These are phyloP conservation scores for Mesorhabditis sp. DNA, from an alignment of 2,888 invertebrate species.

Conservation along the genomic window DNA sequence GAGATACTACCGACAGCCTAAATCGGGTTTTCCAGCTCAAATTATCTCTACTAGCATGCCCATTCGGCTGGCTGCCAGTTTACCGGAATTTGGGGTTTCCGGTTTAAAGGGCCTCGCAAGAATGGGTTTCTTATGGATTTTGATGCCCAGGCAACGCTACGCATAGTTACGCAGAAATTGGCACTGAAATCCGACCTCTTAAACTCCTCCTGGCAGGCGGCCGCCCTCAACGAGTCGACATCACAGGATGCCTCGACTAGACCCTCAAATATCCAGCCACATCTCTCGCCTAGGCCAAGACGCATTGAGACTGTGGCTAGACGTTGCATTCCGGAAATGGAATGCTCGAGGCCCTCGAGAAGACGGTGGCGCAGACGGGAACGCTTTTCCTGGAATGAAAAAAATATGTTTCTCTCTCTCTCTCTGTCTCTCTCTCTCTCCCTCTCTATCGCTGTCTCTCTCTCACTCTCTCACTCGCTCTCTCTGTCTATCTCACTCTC, in stretches of 20 bases:
- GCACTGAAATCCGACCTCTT: slow-evolving; percentile 19
- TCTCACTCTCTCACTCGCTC: too few species aligned
- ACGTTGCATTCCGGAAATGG: slow-evolving; percentile 33
- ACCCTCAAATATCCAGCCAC: slow-evolving; percentile 81
- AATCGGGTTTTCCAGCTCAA: too few species aligned
- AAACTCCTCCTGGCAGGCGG: slow-evolving; percentile 38
- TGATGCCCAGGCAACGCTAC: too few species aligned
- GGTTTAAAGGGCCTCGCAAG: too few species aligned
- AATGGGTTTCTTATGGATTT: too few species aligned
- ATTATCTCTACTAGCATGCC: too few species aligned
- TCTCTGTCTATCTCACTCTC: too few species aligned
- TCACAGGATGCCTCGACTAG: slow-evolving; percentile 85
- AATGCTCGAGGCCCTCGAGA: slow-evolving; percentile 29
- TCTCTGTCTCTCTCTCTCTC: too few species aligned
- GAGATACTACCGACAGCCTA: background rate
- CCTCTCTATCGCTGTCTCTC: too few species aligned
- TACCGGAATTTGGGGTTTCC: too few species aligned
- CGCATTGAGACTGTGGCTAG: slow-evolving; percentile 34
- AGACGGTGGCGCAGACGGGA: slow-evolving; percentile 26
- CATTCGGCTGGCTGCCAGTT: too few species aligned
- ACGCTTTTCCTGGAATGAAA: background rate
- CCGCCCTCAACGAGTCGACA: slow-evolving; percentile 61
- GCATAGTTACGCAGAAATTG: too few species aligned
- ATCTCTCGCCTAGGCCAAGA: slow-evolving; percentile 73
- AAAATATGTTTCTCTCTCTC: background rate